Conservation (phyloP, 2,888 invertebrate species). For the Rhimphoctona megacephalus region DNA sequence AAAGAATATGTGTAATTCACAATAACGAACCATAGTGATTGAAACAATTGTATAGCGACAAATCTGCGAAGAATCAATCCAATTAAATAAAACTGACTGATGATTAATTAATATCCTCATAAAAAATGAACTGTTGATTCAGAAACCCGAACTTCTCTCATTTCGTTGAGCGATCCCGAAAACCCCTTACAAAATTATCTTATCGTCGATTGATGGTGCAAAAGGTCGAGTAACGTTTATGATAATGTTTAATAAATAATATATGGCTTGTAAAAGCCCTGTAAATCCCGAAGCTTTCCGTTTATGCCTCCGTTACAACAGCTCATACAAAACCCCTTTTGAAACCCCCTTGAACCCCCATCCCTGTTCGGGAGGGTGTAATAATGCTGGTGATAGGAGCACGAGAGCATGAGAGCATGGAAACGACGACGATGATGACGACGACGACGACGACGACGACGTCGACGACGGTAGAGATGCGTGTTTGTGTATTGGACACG, state of each 20-base stretch:
- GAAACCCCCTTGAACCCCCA: constrained; percentile 14
- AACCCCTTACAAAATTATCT: constrained; percentile 9
- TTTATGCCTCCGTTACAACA: constrained; percentile 50
- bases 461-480: constrained; percentile 44
- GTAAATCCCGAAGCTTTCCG: constrained; percentile 50
- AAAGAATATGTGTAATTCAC: not conserved
- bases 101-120: not conserved
- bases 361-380: constrained; percentile 47
- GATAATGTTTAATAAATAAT: constrained; percentile 54
- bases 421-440: constrained; percentile 41
- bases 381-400: constrained; percentile 40
- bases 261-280: constrained; percentile 41
- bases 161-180: not conserved
- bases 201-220: constrained; percentile 20
- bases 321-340: constrained; percentile 23
- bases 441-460: constrained; percentile 38
- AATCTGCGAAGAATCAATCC: not conserved
- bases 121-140: not conserved
- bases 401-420: constrained; percentile 38
- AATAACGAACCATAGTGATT: not conserved
- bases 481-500: constrained; percentile 64
- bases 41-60: not conserved
- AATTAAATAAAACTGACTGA: not conserved
- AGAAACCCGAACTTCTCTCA: not conserved
- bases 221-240: constrained; percentile 20